These are phyloP conservation scores for Ancistrus triradiatus DNA, from an alignment of 2,113 vertebrate genomes.

Conservation along the genomic window DNA sequence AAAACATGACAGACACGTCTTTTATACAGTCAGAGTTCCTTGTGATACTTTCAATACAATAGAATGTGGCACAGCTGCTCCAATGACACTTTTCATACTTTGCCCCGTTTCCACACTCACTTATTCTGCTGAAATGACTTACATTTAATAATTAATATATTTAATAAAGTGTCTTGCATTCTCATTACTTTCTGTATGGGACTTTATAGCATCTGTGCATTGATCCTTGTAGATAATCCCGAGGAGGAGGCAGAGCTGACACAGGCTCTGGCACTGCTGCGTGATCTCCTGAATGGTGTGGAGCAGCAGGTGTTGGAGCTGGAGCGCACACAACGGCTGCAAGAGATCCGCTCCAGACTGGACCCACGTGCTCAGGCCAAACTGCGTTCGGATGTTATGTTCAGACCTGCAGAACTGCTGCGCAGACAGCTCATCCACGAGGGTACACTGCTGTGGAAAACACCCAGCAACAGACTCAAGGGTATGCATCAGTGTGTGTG, in stretches of 20 bases:
- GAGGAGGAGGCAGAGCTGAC: slow-evolving; percentile 71
- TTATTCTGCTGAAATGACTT: too few relatives aligned
- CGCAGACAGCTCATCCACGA: slow-evolving; percentile 81
- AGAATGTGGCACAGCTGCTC: too few relatives aligned
- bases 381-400: slow-evolving; percentile 66
- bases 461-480: slow-evolving; percentile 76
- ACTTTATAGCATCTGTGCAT: background rate
- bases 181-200: background rate
- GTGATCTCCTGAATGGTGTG: slow-evolving; percentile 77
- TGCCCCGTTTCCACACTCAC: too few relatives aligned
- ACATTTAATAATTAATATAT: too few relatives aligned
- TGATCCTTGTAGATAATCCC: slow-evolving; percentile 70
- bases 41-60: too few relatives aligned
- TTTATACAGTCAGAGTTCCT: too few relatives aligned
- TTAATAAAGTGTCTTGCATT: too few relatives aligned
- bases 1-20: too few relatives aligned
- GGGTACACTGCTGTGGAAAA: slow-evolving; percentile 85
- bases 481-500: slow-evolving; percentile 62
- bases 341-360: slow-evolving; percentile 78
- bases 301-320: slow-evolving; percentile 82
- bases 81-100: too few relatives aligned
- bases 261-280: slow-evolving; percentile 66
- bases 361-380: slow-evolving; percentile 70
- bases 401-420: slow-evolving; percentile 77
- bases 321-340: slow-evolving; percentile 77